Evolutionary conservation across 2,888 invertebrate genomes (phyloP).

Genomic region (Dynastes grantii): DNA sequence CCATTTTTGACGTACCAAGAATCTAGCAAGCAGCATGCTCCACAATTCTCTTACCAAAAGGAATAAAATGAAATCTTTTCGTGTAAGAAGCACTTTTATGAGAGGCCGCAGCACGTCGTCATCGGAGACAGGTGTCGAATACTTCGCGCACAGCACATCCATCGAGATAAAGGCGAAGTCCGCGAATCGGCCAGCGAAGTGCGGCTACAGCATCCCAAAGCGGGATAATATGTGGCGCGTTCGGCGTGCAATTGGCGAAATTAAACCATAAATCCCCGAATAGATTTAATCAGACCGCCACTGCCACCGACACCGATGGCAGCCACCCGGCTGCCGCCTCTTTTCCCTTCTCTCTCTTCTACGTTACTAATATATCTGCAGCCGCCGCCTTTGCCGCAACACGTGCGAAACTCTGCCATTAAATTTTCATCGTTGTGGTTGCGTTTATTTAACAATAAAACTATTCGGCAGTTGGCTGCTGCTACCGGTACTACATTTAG

Average conservation of each 20-base stretch:
- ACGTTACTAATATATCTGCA: background rate
- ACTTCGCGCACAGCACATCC: background rate
- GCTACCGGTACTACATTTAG: background rate
- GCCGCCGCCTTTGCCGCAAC: background rate
- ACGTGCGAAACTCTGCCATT: constrained; percentile 5
- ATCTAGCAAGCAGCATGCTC: too few species aligned
- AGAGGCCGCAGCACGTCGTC: background rate
- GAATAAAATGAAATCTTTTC: background rate
- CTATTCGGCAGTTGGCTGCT: constrained; percentile 1
- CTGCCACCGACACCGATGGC: background rate
- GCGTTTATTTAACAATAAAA: constrained; percentile 10
- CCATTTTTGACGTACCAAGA: too few species aligned
- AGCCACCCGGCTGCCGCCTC: background rate
- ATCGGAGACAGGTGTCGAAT: background rate
- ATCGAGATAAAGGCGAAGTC: too few species aligned
- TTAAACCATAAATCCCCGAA: constrained; percentile 40
- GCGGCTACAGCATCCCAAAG: background rate
- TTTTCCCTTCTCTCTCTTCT: background rate
- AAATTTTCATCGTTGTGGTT: background rate
- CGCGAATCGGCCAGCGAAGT: background rate
- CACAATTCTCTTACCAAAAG: background rate
- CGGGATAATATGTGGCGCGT: constrained; percentile 10
- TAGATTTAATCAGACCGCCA: constrained; percentile 41
- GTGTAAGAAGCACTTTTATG: background rate
- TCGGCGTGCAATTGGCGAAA: constrained; percentile 29